These are phyloP conservation scores for Apantesis nais DNA, from an alignment of 2,888 invertebrate genomes.

Conservation along the genomic window DNA sequence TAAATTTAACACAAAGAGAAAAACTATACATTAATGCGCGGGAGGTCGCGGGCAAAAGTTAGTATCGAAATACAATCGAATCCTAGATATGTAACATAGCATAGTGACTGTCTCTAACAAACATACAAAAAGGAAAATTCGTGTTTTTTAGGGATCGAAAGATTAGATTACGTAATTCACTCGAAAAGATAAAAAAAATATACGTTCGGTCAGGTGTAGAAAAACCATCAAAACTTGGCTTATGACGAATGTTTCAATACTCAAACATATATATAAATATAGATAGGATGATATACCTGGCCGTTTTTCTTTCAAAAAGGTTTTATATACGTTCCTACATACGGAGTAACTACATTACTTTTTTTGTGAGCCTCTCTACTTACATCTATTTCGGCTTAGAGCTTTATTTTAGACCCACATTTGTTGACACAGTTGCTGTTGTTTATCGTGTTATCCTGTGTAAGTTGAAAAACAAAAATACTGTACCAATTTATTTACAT, in stretches of 20 bases:
- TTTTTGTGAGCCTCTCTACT: conserved; percentile 13
- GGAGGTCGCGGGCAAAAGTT: too few species aligned
- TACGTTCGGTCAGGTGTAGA: conserved; percentile 33
- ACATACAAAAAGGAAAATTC: conserved; percentile 2
- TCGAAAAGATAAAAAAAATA: conserved; percentile 38
- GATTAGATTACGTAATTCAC: conserved; percentile 40
- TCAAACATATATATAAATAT: conserved; percentile 15
- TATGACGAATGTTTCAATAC: conserved; percentile 34
- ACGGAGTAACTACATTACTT: conserved; percentile 26
- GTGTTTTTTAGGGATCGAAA: conserved; percentile 37
- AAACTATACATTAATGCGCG: too few species aligned
- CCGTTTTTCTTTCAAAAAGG: conserved; percentile 15
- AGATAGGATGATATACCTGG: conserved; percentile 14
- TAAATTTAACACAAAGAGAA: too few species aligned
- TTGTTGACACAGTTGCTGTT: conserved; percentile 6
- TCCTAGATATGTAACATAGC: background rate
- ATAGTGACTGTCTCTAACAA: background rate
- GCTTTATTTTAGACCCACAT: conserved; percentile 14
- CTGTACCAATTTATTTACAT: background rate
- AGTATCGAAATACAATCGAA: background rate
- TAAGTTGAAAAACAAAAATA: background rate
- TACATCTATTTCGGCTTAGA: conserved; percentile 11
- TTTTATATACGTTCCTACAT: conserved; percentile 26
- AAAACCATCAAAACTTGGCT: conserved; percentile 13
- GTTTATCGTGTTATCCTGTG: background rate